Conservation (phyloP, 2,797 vertebrate genomes). For the Neosilurus hyrtlii region DNA sequence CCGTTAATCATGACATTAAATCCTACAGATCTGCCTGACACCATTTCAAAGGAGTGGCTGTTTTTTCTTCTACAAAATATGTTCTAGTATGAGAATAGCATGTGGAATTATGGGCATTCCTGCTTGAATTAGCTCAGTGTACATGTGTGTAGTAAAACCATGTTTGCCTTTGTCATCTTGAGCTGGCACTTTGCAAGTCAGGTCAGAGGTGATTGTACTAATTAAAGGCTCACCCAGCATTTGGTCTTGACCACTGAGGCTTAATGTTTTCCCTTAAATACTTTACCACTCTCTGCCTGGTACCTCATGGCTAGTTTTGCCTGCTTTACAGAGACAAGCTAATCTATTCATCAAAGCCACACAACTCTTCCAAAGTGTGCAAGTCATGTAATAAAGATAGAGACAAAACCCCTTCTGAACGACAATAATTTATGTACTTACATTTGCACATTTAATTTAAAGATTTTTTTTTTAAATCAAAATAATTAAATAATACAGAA, state of each 20-base stretch:
- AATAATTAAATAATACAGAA: background rate
- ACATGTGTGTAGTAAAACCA: conserved; percentile 78
- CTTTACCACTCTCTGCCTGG: conserved; percentile 80
- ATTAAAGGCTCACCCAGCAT: conserved; percentile 81
- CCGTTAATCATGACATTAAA: conserved; percentile 68
- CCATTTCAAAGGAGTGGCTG: conserved; percentile 75
- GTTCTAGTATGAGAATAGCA: conserved; percentile 77
- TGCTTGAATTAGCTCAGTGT: conserved; percentile 79
- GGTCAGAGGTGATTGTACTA: conserved; percentile 86
- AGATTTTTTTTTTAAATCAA: background rate
- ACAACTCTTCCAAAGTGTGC: conserved; percentile 51
- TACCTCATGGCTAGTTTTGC: conserved; percentile 83
- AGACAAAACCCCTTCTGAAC: background rate
- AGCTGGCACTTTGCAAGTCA: conserved; percentile 80
- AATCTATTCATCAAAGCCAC: conserved; percentile 82
- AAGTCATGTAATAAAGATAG: conserved; percentile 1
- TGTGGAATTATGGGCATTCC: conserved; percentile 83
- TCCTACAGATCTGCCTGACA: conserved; percentile 75
- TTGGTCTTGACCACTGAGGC: conserved; percentile 81
- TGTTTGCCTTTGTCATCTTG: conserved; percentile 76
- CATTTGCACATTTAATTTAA: background rate
- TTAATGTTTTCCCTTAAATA: conserved; percentile 82
- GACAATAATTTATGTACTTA: background rate
- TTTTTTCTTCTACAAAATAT: conserved; percentile 68
- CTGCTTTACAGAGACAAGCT: conserved; percentile 66